A percentile compares a stretch with the other conserved stretches of the same genome.
These are phyloP conservation scores for Cydia splendana DNA, from an alignment of 1,140 invertebrate species.

Conservation along the genomic window DNA sequence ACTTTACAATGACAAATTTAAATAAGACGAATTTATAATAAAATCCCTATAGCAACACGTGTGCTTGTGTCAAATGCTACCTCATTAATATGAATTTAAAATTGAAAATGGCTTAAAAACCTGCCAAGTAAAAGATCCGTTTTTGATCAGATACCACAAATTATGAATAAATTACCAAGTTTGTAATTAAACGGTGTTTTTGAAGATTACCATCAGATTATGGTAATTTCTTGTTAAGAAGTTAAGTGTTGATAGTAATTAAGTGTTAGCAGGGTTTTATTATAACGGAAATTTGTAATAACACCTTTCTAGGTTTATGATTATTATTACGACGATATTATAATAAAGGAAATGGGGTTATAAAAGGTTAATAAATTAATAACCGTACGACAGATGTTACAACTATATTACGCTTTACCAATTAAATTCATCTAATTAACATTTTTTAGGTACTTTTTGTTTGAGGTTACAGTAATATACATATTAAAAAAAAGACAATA, in stretches of 20 bases:
- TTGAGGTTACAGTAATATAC: too few relatives aligned
- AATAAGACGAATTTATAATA: too few relatives aligned
- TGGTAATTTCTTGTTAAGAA: constrained; percentile 2
- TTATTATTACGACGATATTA: not conserved
- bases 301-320: not conserved
- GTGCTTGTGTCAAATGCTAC: too few relatives aligned
- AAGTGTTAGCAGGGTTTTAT: not conserved
- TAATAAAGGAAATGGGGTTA: not conserved
- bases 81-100: not conserved
- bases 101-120: not conserved
- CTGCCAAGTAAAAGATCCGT: not conserved
- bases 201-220: constrained; percentile 12
- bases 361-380: constrained; percentile 2
- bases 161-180: constrained; percentile 4
- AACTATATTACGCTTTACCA: too few relatives aligned
- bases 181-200: not conserved
- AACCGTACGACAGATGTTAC: not conserved
- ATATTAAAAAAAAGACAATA: too few relatives aligned
- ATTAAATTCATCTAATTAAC: too few relatives aligned
- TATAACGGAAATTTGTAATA: not conserved
- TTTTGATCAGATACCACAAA: not conserved
- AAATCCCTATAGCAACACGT: too few relatives aligned
- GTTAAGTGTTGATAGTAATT: not conserved
- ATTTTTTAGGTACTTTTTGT: too few relatives aligned
- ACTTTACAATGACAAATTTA: too few relatives aligned